Evolutionary conservation across 2,888 invertebrate genomes (phyloP).

Genomic region (Dexiosoma caninum): DNA sequence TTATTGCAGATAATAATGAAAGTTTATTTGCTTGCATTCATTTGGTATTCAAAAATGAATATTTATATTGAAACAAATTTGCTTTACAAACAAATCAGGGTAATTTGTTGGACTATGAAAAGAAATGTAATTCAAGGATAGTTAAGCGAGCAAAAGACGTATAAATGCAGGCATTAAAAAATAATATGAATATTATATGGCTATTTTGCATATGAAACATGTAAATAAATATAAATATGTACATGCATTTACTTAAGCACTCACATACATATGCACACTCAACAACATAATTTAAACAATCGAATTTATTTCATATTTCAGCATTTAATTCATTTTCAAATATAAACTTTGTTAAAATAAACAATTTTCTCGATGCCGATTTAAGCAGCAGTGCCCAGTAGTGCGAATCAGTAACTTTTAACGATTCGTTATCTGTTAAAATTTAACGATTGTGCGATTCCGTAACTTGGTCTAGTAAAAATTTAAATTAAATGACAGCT

Average conservation of each 20-base stretch:
- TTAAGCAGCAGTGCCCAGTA: no score
- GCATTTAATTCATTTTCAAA: no score
- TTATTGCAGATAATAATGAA: not conserved
- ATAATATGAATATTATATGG: conserved; percentile 13
- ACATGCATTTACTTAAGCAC: not conserved
- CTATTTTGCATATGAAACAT: not conserved
- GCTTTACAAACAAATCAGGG: conserved; percentile 17
- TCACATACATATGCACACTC: not conserved
- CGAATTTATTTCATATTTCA: not conserved
- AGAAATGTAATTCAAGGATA: no score
- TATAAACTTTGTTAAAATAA: no score
- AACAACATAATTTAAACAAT: not conserved
- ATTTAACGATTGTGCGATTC: no score
- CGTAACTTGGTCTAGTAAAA: no score
- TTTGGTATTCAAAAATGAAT: conserved; percentile 12
- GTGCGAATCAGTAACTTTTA: no score
- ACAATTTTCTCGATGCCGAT: no score
- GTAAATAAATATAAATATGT: no score
- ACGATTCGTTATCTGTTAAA: no score
- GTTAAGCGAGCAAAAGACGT: no score
- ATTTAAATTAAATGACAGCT: no score
- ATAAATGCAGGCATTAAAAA: conserved; percentile 24
- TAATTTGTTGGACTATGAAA: conserved; percentile 6
- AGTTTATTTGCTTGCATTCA: not conserved
- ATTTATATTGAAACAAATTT: conserved; percentile 29